phyloP scores from a whole-genome alignment of 2,113 vertebrate species.

The Polyodon spathula region DNA sequence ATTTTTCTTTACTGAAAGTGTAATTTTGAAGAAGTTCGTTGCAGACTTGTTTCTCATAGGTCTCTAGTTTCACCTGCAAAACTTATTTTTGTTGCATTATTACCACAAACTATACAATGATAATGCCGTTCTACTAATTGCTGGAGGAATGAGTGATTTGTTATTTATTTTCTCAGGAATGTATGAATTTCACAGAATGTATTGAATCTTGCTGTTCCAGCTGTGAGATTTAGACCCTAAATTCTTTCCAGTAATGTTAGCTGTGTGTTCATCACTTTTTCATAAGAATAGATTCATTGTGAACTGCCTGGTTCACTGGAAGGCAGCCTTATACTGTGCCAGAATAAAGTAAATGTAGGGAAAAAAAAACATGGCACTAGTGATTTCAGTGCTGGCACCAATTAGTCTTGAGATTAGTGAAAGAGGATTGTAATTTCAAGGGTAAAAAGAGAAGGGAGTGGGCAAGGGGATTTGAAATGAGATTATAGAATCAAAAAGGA shows the following conservation, averaged over 20 bases:
- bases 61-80: no score
- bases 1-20: no score
- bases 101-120: no score
- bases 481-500: conserved; percentile 61
- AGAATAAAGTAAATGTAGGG: conserved; percentile 30
- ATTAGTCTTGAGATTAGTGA: conserved; percentile 58
- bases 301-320: conserved; percentile 35
- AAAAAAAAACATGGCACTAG: conserved; percentile 24
- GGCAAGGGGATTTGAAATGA: conserved; percentile 70
- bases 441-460: conserved; percentile 53
- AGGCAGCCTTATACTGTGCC: conserved; percentile 27
- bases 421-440: conserved; percentile 67
- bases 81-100: no score
- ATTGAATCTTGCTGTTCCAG: conserved; percentile 22
- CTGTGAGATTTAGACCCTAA: conserved; percentile 51
- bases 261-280: conserved; percentile 31
- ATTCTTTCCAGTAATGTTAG: conserved; percentile 52
- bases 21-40: no score
- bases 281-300: conserved; percentile 38
- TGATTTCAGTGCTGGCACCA: conserved; percentile 42
- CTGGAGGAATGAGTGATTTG: conserved; percentile 1
- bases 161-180: no score
- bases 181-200: neutral
- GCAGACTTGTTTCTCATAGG: no score
- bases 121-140: no score